Base-by-base conservation (phyloP, 2,888 invertebrate genomes). In the Mechanitis mazaeus region DNA sequence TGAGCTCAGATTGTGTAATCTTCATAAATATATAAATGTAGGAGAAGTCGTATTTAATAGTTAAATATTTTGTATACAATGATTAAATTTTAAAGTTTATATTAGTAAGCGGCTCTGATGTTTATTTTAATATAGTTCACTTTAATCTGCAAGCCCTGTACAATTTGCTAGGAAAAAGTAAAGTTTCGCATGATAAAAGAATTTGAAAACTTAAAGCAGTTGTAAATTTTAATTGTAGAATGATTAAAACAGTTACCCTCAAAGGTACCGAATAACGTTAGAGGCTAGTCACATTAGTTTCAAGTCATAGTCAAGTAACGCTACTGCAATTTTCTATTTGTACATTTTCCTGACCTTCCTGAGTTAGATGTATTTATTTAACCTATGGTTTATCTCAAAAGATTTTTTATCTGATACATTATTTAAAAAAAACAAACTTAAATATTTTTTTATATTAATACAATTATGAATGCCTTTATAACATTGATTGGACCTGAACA, bases 311-410 rank as follows among this genome's bases (percentile, higher is more conserved):
- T 61, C 61, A 59, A 64, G 60, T 64, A 60, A 64, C 56, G 54
- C 61, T 64, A 64, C 61, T 61, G 61, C 58, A 64, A 61, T 64
- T 64, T 64, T 54, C 59, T 58, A 56, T 64, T 61, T 61, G 54
- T 54, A 47, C 46, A 54, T 63, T 56, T 59, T 45, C 45, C 59
- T 59, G 56, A 53, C 59, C 56, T 59, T 50, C 11, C 31, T 31
- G 11, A 50, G 50, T 31, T 31, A 50, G 28, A 28, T 50, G 50
- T 31, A 31, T 50, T 50, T 50, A 9, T 50, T 31, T 31, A 31
- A 31, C 7, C 31, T 11, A 31, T 31, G 28, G 9, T 3, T 5
- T 7, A 31, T 31, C 54, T 35, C 45, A 45, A 46, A 59, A 33
- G 45, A 33, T 12, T 28, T 28, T 33, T 33, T 46, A 42, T 9